These are phyloP conservation scores for Drosophila persimilis DNA, from an alignment of 1,140 invertebrate species.

Conservation along the genomic window DNA sequence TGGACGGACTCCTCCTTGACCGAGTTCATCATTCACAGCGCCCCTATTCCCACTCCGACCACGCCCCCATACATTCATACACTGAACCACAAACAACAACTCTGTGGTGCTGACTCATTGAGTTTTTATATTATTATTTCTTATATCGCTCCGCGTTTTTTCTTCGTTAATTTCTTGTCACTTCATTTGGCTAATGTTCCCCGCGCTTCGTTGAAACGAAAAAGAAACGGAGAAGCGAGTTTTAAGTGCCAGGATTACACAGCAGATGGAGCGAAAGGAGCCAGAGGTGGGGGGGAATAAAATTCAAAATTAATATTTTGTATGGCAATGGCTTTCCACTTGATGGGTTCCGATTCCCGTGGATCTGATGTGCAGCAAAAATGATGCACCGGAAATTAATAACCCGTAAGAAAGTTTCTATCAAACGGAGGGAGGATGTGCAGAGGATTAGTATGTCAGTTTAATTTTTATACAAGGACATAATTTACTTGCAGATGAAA, in stretches of 20 bases:
- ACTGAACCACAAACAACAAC: constrained; percentile 12
- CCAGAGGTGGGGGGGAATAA: background rate
- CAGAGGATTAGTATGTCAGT: too few species aligned
- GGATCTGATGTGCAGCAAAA: constrained; percentile 11
- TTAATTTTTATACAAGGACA: too few species aligned
- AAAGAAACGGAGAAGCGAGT: constrained; percentile 5
- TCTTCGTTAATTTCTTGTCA: constrained; percentile 54
- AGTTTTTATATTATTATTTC: constrained; percentile 48
- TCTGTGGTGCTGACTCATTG: constrained; percentile 38
- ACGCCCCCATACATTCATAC: constrained; percentile 33
- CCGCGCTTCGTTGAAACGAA: constrained; percentile 19
- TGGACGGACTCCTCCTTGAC: constrained; percentile 35
- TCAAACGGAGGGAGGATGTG: too few species aligned
- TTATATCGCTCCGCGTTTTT: constrained; percentile 31
- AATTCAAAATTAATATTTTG: constrained; percentile 55
- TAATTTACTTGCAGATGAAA: too few species aligned
- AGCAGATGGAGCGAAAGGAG: constrained; percentile 48
- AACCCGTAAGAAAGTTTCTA: too few species aligned
- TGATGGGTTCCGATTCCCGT: constrained; percentile 40
- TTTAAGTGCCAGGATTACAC: constrained; percentile 52
- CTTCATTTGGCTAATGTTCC: constrained; percentile 64
- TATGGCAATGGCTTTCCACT: constrained; percentile 52
- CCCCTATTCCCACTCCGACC: constrained; percentile 32
- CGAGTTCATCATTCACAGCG: constrained; percentile 58
- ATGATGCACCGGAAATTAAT: constrained; percentile 2